These are phyloP conservation scores for Drosophila macrospina DNA, from an alignment of 2,888 invertebrate species.

Conservation along the genomic window DNA sequence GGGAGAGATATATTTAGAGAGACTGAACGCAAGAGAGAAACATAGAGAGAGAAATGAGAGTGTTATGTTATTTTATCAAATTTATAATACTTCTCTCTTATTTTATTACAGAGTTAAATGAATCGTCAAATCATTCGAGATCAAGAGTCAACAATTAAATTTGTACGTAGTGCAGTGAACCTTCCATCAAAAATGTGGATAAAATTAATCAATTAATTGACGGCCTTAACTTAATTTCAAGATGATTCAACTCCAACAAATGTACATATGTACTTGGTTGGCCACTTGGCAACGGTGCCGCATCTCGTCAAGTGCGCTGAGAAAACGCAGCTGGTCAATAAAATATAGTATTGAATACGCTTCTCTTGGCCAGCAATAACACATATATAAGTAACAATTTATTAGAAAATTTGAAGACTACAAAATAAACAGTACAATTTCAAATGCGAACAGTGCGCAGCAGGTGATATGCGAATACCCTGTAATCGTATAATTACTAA, in stretches of 20 bases:
- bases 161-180: neutral
- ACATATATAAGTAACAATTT: slow-evolving; percentile 5
- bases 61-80: neutral
- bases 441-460: neutral
- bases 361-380: slow-evolving; percentile 5
- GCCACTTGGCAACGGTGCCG: slow-evolving; percentile 4
- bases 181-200: neutral
- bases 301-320: slow-evolving; percentile 16
- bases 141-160: neutral
- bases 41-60: no score
- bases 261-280: neutral
- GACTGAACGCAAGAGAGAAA: no score
- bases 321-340: slow-evolving; percentile 32
- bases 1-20: no score
- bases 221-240: slow-evolving; percentile 11
- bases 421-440: slow-evolving; percentile 10
- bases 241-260: slow-evolving; percentile 21
- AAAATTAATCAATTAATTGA: slow-evolving; percentile 43
- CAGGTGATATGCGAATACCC: slow-evolving; percentile 19
- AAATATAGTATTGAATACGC: slow-evolving; percentile 10
- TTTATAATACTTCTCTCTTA: neutral
- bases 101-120: neutral
- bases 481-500: neutral
- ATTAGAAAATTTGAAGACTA: slow-evolving; percentile 11
- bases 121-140: neutral